A percentile compares a stretch with the other conserved stretches of the same genome.
Conservation (phyloP, 2,888 invertebrate genomes). For the Bombylius discolor region DNA sequence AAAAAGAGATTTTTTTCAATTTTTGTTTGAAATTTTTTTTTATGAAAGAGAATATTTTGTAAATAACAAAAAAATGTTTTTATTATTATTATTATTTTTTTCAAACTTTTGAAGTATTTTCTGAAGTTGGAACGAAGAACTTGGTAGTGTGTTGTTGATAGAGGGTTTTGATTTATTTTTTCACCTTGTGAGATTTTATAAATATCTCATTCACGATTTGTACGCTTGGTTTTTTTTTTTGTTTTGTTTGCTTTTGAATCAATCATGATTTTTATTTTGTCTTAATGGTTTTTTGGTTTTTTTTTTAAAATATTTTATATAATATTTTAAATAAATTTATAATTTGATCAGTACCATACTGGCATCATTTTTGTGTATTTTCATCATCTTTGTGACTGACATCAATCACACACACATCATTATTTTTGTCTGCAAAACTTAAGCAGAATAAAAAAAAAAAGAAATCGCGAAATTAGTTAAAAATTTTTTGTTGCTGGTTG, state of each 20-base stretch:
- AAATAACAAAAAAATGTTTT: too few species aligned
- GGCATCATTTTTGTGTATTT: neutral
- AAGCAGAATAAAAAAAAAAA: conserved; percentile 31
- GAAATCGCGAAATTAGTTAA: conserved; percentile 34
- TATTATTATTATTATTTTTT: too few species aligned
- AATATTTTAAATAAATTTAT: neutral
- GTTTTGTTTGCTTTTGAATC: neutral
- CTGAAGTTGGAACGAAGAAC: too few species aligned
- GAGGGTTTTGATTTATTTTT: too few species aligned
- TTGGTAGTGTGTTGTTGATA: too few species aligned
- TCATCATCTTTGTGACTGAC: conserved; percentile 10
- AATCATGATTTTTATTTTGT: too few species aligned
- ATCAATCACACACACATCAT: conserved; percentile 7
- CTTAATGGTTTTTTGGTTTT: too few species aligned
- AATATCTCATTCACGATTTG: too few species aligned
- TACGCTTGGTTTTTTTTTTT: neutral
- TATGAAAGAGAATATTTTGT: too few species aligned
- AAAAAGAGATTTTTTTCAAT: neutral
- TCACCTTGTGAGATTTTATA: too few species aligned
- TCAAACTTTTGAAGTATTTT: too few species aligned
- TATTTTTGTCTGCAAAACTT: conserved; percentile 35
- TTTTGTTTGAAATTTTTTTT: neutral
- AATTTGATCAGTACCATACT: neutral
- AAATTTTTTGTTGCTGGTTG: conserved; percentile 8
- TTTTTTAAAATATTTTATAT: neutral